Conservation (phyloP, 2,797 vertebrate species). For the Tokudaia tokunoshimensis region DNA sequence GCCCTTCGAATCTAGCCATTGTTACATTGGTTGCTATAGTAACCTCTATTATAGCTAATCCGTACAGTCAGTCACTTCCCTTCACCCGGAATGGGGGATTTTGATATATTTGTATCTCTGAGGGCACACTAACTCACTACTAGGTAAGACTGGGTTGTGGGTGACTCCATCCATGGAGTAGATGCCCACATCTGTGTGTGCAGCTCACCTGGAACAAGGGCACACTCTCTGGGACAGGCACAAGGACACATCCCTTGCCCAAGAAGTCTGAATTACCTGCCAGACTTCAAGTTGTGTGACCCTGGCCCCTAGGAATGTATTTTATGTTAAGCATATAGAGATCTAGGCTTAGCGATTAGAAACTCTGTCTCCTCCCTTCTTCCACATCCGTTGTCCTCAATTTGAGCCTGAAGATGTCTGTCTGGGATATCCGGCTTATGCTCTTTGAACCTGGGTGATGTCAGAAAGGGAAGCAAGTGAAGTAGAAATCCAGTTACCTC, state of each 20-base stretch:
- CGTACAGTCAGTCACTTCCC: background rate
- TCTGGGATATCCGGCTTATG: too few relatives aligned
- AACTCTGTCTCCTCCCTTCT: background rate
- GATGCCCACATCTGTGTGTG: background rate
- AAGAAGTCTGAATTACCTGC: background rate
- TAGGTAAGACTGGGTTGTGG: background rate
- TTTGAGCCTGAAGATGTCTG: background rate
- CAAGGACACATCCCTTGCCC: background rate
- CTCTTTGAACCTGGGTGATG: background rate
- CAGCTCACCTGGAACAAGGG: background rate
- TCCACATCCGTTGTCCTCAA: too few relatives aligned
- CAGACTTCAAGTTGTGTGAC: background rate
- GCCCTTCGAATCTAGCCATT: background rate
- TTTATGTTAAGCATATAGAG: background rate
- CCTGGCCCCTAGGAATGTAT: fast-evolving
- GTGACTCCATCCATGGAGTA: background rate
- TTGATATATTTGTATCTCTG: background rate
- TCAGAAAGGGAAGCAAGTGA: background rate
- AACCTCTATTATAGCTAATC: background rate
- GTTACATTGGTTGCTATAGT: background rate
- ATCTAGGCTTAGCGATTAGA: background rate
- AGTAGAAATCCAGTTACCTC: background rate
- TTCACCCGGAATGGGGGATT: background rate
- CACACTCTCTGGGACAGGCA: background rate
- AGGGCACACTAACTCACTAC: background rate